Conservation (phyloP, 2,888 invertebrate genomes). For the Malachius bipustulatus region DNA sequence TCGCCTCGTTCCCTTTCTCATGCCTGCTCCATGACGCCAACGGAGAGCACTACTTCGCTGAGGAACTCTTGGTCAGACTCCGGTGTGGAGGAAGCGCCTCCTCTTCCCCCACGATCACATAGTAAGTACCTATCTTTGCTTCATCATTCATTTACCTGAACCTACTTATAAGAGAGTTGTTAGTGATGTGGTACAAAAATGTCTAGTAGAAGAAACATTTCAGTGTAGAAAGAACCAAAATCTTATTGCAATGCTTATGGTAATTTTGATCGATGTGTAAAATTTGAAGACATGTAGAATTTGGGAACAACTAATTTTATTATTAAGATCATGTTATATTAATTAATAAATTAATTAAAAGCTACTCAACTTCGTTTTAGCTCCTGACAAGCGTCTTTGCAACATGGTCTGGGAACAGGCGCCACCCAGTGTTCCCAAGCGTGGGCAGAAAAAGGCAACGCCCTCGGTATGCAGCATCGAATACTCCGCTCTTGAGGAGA, state of each 20-base stretch:
- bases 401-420: conserved; percentile 33
- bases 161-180: too few relatives aligned
- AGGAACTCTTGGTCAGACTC: conserved; percentile 47
- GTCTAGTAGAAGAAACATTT: too few relatives aligned
- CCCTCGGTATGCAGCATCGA: conserved; percentile 38
- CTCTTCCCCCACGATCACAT: conserved; percentile 68
- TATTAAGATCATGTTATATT: too few relatives aligned
- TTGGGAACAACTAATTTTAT: too few relatives aligned
- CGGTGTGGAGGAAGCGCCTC: conserved; percentile 55
- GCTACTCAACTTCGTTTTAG: conserved; percentile 28
- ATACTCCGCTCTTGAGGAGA: conserved; percentile 40
- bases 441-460: conserved; percentile 37
- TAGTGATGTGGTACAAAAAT: too few relatives aligned
- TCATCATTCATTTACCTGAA: too few relatives aligned
- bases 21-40: conserved; percentile 38
- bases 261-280: too few relatives aligned
- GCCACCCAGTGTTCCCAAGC: conserved; percentile 37
- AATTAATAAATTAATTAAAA: too few relatives aligned
- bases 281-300: too few relatives aligned
- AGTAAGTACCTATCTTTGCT: conserved; percentile 39
- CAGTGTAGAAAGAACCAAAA: too few relatives aligned
- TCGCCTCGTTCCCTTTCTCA: conserved; percentile 43
- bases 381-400: conserved; percentile 44
- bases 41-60: conserved; percentile 39
- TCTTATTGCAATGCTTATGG: too few relatives aligned